Evolutionary conservation across 1,140 invertebrate species (phyloP).

Genomic region (Microplitis demolitor): DNA sequence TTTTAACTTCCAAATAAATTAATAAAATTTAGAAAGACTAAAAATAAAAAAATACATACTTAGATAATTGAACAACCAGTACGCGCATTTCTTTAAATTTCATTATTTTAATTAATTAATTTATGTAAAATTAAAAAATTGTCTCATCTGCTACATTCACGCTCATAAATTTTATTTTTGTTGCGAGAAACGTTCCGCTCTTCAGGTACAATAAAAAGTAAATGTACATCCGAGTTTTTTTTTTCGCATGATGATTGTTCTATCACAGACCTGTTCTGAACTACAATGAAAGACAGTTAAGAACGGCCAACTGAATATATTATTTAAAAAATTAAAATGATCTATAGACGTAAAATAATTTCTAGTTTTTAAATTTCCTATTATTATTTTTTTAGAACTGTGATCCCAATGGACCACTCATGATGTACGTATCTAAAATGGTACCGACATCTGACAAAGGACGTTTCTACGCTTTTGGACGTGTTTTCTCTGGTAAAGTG

Average conservation of each 20-base stretch:
- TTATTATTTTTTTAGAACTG: slow-evolving; percentile 71
- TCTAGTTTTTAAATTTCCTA: neutral
- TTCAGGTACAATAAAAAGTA: neutral
- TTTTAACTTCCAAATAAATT: neutral
- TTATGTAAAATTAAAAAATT: too few species aligned
- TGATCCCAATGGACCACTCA: slow-evolving; percentile 94
- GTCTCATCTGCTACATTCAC: too few species aligned
- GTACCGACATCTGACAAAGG: slow-evolving; percentile 99
- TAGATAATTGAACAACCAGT: too few species aligned
- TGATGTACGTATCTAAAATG: slow-evolving; percentile 99
- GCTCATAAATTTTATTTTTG: too few species aligned
- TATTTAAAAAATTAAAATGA: neutral
- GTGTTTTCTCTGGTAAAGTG: slow-evolving; percentile 98
- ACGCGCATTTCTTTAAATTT: too few species aligned
- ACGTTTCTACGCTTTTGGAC: slow-evolving; percentile 99
- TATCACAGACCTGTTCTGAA: slow-evolving; percentile 61
- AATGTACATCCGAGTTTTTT: neutral
- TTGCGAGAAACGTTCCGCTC: too few species aligned
- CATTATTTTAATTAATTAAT: too few species aligned
- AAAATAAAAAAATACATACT: too few species aligned
- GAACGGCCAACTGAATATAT: slow-evolving; percentile 49
- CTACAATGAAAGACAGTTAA: slow-evolving; percentile 41
- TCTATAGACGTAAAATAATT: neutral
- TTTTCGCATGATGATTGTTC: slow-evolving; percentile 51
- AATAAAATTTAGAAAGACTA: neutral